Evolutionary conservation across 2,888 invertebrate species (phyloP), one percentile per base, ranked within the genome.

Genomic region (Cryptocheilus praepositus): DNA sequence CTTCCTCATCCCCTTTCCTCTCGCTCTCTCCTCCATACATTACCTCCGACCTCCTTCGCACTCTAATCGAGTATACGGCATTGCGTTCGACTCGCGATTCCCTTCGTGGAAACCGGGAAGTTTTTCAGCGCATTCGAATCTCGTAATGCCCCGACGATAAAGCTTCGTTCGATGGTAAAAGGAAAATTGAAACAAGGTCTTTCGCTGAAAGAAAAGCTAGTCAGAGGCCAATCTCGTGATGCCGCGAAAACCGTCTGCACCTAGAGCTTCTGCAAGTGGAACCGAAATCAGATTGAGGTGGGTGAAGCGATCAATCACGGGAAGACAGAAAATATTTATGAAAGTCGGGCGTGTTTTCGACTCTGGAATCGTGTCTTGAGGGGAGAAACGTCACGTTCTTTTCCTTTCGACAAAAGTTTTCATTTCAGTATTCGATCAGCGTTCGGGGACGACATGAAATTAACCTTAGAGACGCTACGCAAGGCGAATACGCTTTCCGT

Each of bases 41-140:
- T 36, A 36, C 36, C 36, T 36, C 36, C 36, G 36, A 36, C 36
- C 8, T 11, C 55, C 58, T 21, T 21, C 49, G 51, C 22, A 46
- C 71, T 72, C 74, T 82, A 83, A 84, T 84, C 82, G 81, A 84
- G 83, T 83, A 79, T 79, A 79, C 78, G 76, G 66, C 73, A 74
- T 72, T 78, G 66, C 70, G 73, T 81, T 82, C 77, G 81, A 81
- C 73, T 81, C 75, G 77, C 80, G 77, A 82, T 80, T 80, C 83
- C 79, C 74, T 71, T 13, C 73, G 68, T 77, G 77, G 76, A 81
- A 77, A 80, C 72, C 71, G 52, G 74, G 64, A 79, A 81, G 79
- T 81, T 81, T 81, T 80, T 81, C 72, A 66, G 55, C 53, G 51
- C 59, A 43, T 63, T 54, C 56, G 73, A 67, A 52, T 63, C 45